Evolutionary conservation across 2,797 vertebrate species (phyloP).

Genomic region (Podarcis siculus): DNA sequence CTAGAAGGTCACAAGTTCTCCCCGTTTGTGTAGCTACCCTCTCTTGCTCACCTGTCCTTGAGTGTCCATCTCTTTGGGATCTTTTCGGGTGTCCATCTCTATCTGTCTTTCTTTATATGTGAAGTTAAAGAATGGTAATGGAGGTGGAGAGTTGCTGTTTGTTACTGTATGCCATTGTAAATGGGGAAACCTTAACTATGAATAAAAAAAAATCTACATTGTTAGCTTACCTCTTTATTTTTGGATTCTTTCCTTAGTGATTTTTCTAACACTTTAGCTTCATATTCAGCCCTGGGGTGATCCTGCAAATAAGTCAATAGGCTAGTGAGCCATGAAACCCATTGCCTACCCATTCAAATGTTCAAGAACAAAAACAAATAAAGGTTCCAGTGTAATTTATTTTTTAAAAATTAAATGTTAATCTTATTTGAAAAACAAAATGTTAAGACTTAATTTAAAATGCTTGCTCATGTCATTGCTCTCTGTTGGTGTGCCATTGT

Average conservation of each 20-base stretch:
- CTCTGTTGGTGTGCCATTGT: not conserved
- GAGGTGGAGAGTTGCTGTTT: not conserved
- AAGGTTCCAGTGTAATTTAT: constrained; percentile 23
- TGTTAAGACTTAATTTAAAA: not conserved
- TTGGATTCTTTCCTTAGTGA: constrained; percentile 81
- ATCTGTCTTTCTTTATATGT: not conserved
- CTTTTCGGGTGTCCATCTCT: not conserved
- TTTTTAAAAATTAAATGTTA: not conserved
- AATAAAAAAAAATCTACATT: constrained; percentile 4
- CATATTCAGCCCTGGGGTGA: constrained; percentile 92
- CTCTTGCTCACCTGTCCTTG: not conserved
- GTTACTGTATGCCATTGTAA: not conserved
- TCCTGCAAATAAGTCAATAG: constrained; percentile 78
- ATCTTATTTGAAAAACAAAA: not conserved
- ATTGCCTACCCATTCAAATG: constrained; percentile 20
- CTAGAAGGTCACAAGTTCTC: too few species aligned
- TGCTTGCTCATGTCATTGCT: not conserved
- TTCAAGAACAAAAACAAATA: not conserved
- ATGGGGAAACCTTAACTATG: not conserved
- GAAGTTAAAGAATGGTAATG: not conserved
- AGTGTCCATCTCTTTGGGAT: not conserved
- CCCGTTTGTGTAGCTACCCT: too few species aligned
- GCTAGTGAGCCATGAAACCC: constrained; percentile 21
- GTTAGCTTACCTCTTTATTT: constrained; percentile 81
- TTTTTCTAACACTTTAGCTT: constrained; percentile 90